These are phyloP conservation scores for Macrophya annulata DNA, from an alignment of 2,888 invertebrate species.

Conservation along the genomic window DNA sequence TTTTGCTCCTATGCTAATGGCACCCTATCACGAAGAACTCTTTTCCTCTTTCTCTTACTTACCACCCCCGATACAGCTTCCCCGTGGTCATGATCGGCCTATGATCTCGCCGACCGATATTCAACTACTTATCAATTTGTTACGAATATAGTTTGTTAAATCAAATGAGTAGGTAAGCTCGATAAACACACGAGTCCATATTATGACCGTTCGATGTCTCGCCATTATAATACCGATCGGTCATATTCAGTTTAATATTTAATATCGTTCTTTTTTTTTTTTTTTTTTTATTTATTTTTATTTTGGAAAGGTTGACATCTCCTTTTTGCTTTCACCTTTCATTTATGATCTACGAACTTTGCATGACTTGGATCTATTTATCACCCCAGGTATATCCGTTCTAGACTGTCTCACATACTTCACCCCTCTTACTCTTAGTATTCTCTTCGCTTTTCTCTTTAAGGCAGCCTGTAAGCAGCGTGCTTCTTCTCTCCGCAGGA, in stretches of 20 bases:
- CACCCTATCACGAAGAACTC: slow-evolving; percentile 75
- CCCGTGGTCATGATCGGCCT: slow-evolving; percentile 9
- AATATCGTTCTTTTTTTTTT: no score
- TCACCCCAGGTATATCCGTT: slow-evolving; percentile 49
- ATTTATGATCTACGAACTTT: slow-evolving; percentile 33
- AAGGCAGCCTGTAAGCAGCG: not conserved
- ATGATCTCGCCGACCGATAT: slow-evolving; percentile 36
- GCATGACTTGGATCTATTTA: slow-evolving; percentile 51
- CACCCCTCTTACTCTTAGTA: slow-evolving; percentile 26
- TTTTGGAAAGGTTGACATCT: not conserved
- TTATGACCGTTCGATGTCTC: no score
- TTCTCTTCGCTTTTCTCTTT: slow-evolving; percentile 38
- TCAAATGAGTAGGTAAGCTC: slow-evolving; percentile 73
- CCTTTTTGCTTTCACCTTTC: not conserved
- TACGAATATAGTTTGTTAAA: slow-evolving; percentile 77
- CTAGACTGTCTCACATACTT: slow-evolving; percentile 22
- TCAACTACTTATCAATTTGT: slow-evolving; percentile 79
- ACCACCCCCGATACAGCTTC: slow-evolving; percentile 4
- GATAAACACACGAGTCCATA: not conserved
- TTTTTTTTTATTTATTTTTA: not conserved
- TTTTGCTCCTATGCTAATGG: slow-evolving; percentile 77
- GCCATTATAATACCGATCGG: no score
- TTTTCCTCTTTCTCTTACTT: slow-evolving; percentile 29
- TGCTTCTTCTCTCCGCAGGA: slow-evolving; percentile 11
- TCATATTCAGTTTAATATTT: no score